These are phyloP conservation scores for Saguinus midas DNA, from an alignment of 2,113 vertebrate species.

Conservation along the genomic window DNA sequence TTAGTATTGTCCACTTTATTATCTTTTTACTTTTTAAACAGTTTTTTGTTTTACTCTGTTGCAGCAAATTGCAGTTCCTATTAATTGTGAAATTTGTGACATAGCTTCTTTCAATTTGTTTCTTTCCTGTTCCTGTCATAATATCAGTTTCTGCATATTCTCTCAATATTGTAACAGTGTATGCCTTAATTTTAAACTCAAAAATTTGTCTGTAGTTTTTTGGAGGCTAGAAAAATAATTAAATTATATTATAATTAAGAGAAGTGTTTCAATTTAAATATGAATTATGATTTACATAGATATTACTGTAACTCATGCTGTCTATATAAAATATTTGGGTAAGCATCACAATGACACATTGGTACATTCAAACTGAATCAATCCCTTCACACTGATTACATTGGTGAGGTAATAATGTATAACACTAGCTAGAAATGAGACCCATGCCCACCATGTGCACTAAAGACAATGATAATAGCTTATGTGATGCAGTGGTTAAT, in stretches of 20 bases:
- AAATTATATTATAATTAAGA: slow-evolving; percentile 30
- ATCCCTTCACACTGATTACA: neutral
- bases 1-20: slow-evolving; percentile 13
- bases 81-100: neutral
- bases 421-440: neutral
- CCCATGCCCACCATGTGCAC: neutral
- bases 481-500: neutral
- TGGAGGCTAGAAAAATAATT: slow-evolving; percentile 25
- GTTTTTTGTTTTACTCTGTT: slow-evolving; percentile 16
- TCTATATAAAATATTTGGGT: slow-evolving; percentile 1
- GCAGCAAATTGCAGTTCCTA: neutral
- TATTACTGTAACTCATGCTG: neutral
- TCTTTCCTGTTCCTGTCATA: neutral
- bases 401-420: neutral
- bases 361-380: neutral
- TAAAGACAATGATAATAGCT: neutral
- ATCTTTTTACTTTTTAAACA: slow-evolving; percentile 4
- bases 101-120: slow-evolving; percentile 24
- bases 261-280: neutral
- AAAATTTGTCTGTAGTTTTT: neutral
- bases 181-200: neutral
- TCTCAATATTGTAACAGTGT: slow-evolving; percentile 9
- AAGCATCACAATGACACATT: slow-evolving; percentile 8
- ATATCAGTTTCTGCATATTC: neutral
- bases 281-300: slow-evolving; percentile 19